Base-by-base conservation (phyloP, 2,888 invertebrate genomes). In the Lycophotia porphyrea region DNA sequence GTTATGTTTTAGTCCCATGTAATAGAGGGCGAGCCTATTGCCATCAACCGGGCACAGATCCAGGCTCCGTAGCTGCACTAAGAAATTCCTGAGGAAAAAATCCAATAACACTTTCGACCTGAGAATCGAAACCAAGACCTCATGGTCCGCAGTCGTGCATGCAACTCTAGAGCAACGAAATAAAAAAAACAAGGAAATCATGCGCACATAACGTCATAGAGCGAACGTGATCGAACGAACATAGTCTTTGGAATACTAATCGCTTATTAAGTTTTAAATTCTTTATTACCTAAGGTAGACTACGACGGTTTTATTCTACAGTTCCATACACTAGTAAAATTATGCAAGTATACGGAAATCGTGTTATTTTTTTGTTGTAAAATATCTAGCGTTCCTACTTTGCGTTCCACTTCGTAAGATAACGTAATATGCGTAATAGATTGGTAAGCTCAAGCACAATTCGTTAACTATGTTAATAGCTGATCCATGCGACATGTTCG, bases 171-270 rank as follows among this genome's bases (percentile, higher is more conserved):
- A 39, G 11, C n/a, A n/a, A 39, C 15, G 15, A 63, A 15, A n/a
- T n/a, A n/a, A n/a, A n/a, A n/a, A n/a, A n/a, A 80, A 83, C 71
- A 84, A 83, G 84, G 84, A 83, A 83, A 82, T 76, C 73, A 74
- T 66, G 58, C 66, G 31, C 52, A 13, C 49, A 74, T 69, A 34
- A 11, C 73, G 80, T 71, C 84, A 83, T 76, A 84, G 39, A 49
- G 52, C 31, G 61, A 66, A 72, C 84, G 85, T 85, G 80, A 78
- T 76, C 66, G 70, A 76, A 42, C 44, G 58, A 61, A 21, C 49
- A 73, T 70, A 47, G 68, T 61, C 24, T 44, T 34, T 31, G 52
- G 86, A 87, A 87, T 87, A 87, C 65, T 85, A 87, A 87, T 76
- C 55, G 66, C 36, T 60, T 18, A 72, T 78, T 81, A 77, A 13